Evolutionary conservation across 2,113 vertebrate species (phyloP), one percentile per base, ranked within the genome.

Genomic region (Rhabdomys dilectus): DNA sequence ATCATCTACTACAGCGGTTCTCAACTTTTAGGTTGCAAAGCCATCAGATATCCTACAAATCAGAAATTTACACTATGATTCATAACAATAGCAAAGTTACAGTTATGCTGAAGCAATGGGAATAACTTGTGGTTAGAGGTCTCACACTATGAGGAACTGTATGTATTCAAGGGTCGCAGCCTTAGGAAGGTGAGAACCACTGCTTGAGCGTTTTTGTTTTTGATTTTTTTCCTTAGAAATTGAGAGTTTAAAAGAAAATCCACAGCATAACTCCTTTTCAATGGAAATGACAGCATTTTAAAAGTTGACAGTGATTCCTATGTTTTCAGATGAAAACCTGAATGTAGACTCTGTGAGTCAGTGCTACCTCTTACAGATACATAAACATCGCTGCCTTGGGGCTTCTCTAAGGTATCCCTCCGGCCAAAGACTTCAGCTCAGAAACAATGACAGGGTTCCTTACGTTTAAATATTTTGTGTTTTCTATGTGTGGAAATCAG

Each of bases 261-360:
- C 26, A 90, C 0, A 64, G 70, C 10, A 70, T 60, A 73, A 19
- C 42, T 68, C 92, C 31, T 51, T 86, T 92, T 95, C 60, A 42
- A 75, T 75, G 72, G 21, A 21, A 75, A 75, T 12, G 72, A 85
- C 4, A 56, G 34, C 4, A 75, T 73, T 75, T 96, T 80, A 84
- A 73, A 94, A 78, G 51, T 2, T 51, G 24, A 70, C 15, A 91
- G 21, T 62, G 39, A 72, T 42, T 89, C 78, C n/a, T 48, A 60
- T 53, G 91, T 96, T 91, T 75, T 21, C 58, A 80, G 19, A 21
- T 22, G 66, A 60, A 87, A 97, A 96, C 19, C 64, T 45, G 70
- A 88, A 88, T n/a, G 22, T n/a, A 85, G 51, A 17, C 5, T 48
- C 31, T 21, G 8, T 64, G 24, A 89, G 45, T 39, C 17, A 72